Base-by-base conservation (phyloP, 2,797 vertebrate genomes). In the Chanos chanos region DNA sequence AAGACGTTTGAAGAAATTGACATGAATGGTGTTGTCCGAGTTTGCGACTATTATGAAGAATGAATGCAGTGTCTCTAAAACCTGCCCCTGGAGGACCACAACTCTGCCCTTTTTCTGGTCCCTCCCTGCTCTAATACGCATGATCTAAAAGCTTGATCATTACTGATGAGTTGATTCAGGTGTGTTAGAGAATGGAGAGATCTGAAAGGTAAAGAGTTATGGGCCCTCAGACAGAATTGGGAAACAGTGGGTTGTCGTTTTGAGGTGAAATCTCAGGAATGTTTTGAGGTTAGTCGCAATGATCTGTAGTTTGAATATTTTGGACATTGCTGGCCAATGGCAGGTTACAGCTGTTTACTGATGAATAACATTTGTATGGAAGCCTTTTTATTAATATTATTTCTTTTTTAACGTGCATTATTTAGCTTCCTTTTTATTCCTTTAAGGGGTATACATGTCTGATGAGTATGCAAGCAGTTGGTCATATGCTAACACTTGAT, bases 241-340 rank as follows among this genome's bases (percentile, higher is more conserved):
- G n/a, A n/a, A n/a, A n/a, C n/a, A n/a, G n/a, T n/a, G n/a, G n/a
- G n/a, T n/a, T n/a, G n/a, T n/a, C n/a, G n/a, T n/a, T n/a, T n/a
- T n/a, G n/a, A n/a, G 24, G 31, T 31, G n/a, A 56, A 68, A 64
- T 61, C 61, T 76, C 64, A 67, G 69, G 68, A 72, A 70, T 71
- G 44, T 48, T n/a, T 16, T 27, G 15, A 55, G 64, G 51, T 41
- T 22, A 33, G 67, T 73, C 24, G 39, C 28, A 69, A 58, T 66
- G 62, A 70, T 70, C 58, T 68, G 65, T 75, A 55, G 71, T 80
- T 52, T 73, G 76, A 28, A 74, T 63, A 74, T 64, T 61, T 52
- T 52, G 61, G 68, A 78, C 81, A 87, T 87, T 87, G 84, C 81
- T 82, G 85, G 85, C 62, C 86, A 89, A 87, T 88, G 82, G 71